Percentiles rank a stretch among this genome's conserved stretches.
Evolutionary conservation across 2,888 invertebrate genomes (phyloP).

Genomic region (Microctonus aethiopoides): DNA sequence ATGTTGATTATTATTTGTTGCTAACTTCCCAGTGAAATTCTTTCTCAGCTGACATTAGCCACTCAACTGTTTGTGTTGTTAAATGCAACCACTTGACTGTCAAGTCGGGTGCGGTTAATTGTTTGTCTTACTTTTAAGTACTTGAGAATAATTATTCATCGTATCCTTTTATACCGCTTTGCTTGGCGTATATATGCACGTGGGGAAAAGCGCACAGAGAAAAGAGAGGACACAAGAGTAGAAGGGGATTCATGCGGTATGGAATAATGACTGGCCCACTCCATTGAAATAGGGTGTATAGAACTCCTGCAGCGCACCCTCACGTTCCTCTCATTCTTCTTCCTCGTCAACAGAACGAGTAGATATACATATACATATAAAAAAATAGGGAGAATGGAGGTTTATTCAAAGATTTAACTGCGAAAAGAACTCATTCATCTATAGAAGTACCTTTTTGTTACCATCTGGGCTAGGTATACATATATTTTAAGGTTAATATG

Average conservation of each 20-base stretch:
- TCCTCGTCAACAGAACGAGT: background rate
- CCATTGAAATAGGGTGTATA: conserved; percentile 53
- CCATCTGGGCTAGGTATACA: background rate
- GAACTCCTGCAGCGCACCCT: conserved; percentile 37
- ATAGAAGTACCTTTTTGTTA: conserved; percentile 6
- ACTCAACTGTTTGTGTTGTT: conserved; percentile 52
- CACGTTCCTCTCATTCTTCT: conserved; percentile 35
- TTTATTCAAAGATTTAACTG: conserved; percentile 55
- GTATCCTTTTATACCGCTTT: conserved; percentile 51
- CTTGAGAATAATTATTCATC: conserved; percentile 63
- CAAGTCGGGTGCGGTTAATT: conserved; percentile 59
- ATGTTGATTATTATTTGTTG: conserved; percentile 7
- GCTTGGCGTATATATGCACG: conserved; percentile 11
- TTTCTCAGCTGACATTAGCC: conserved; percentile 33
- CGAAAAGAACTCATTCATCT: conserved; percentile 50
- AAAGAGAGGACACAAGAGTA: conserved; percentile 24
- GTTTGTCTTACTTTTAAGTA: conserved; percentile 61
- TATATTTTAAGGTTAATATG: conserved; percentile 2
- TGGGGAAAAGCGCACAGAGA: background rate
- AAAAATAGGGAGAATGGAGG: background rate
- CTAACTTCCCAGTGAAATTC: background rate
- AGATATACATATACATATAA: background rate
- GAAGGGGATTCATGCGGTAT: conserved; percentile 32
- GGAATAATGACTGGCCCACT: conserved; percentile 52
- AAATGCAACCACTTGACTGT: conserved; percentile 60